Evolutionary conservation across 2,113 vertebrate species (phyloP).

Genomic region (Pelodiscus sinensis): DNA sequence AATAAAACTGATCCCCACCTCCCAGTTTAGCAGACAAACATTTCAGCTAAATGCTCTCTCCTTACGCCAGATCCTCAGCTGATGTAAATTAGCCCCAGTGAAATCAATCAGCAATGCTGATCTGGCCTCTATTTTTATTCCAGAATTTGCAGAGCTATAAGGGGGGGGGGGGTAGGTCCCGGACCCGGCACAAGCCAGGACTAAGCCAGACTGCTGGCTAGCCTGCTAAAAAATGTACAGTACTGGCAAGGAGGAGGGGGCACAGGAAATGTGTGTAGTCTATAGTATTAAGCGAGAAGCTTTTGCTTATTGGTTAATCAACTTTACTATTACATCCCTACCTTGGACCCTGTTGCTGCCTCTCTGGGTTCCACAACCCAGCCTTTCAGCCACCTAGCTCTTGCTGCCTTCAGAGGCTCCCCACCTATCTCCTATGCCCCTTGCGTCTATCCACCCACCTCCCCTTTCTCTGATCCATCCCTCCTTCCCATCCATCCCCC

Average conservation of each 20-base stretch:
- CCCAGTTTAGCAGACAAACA: background rate
- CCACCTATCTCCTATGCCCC: background rate
- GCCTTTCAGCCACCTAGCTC: background rate
- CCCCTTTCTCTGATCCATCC: too few relatives aligned
- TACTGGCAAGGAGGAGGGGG: too few relatives aligned
- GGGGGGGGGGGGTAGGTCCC: too few relatives aligned
- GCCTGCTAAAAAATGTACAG: too few relatives aligned
- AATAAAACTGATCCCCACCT: background rate
- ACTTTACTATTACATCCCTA: too few relatives aligned
- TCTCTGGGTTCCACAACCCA: too few relatives aligned
- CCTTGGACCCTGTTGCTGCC: background rate
- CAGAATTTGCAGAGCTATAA: background rate
- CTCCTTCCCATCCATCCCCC: background rate
- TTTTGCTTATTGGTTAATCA: too few relatives aligned
- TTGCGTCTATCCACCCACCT: too few relatives aligned
- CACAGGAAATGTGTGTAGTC: too few relatives aligned
- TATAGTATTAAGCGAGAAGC: too few relatives aligned
- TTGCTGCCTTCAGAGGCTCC: background rate
- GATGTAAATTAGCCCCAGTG: background rate
- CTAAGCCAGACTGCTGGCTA: too few relatives aligned
- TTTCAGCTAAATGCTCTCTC: background rate
- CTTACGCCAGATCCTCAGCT: background rate
- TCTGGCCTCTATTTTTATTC: background rate
- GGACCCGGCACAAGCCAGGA: too few relatives aligned
- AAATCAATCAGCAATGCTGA: background rate